phyloP scores from a whole-genome alignment of 2,113 vertebrate species.

The Monarcha castaneiventris region DNA sequence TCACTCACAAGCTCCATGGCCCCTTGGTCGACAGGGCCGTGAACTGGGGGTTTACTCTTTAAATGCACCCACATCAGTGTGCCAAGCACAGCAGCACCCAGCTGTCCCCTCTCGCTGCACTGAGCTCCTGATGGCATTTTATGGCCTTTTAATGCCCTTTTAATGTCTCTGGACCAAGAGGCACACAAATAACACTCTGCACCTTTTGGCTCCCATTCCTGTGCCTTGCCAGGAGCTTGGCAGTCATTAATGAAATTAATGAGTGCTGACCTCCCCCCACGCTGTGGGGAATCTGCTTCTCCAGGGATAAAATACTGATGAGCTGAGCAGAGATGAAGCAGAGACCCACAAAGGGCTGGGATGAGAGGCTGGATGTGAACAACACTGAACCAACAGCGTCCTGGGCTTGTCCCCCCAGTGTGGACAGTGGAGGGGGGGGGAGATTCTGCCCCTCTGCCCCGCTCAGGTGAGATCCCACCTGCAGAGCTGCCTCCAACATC shows the following conservation, averaged over 20 bases:
- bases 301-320: not conserved
- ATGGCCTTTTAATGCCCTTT: not conserved
- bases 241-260: not conserved
- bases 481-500: not conserved
- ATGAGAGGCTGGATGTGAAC: not conserved
- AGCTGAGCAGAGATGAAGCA: not conserved
- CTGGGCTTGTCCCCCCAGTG: not conserved
- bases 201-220: not conserved
- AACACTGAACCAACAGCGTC: not conserved
- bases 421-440: not conserved
- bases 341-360: not conserved
- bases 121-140: not conserved
- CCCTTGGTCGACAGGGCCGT: accelerated
- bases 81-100: not conserved
- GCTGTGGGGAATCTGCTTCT: not conserved
- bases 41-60: not conserved
- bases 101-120: not conserved
- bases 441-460: not conserved
- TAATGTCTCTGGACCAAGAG: not conserved
- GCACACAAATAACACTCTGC: not conserved
- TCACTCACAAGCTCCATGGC: not conserved
- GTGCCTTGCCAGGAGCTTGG: not conserved
- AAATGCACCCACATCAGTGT: not conserved
- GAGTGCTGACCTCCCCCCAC: not conserved
- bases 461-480: not conserved